Evolutionary conservation across 2,888 invertebrate genomes (phyloP).

Genomic region (Trichacis sp.): DNA sequence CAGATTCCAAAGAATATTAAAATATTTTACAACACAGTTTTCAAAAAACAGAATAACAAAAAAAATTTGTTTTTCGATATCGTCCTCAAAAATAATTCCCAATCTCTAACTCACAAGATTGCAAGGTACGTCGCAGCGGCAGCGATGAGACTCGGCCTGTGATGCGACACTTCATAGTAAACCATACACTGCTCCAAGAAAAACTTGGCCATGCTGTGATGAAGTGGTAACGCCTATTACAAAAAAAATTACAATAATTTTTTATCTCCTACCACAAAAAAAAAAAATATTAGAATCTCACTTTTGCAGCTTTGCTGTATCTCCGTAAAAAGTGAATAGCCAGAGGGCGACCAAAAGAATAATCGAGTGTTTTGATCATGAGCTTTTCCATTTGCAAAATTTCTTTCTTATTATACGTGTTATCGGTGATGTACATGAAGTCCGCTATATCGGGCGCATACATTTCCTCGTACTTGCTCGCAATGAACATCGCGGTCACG

Average conservation of each 20-base stretch:
- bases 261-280: no score
- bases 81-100: no score
- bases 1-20: no score
- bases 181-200: slow-evolving; percentile 87
- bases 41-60: no score
- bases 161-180: slow-evolving; percentile 83
- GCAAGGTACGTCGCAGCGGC: slow-evolving; percentile 85
- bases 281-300: no score
- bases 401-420: slow-evolving; percentile 83
- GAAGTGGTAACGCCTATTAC: slow-evolving; percentile 74
- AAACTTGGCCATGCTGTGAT: slow-evolving; percentile 90
- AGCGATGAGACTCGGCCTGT: slow-evolving; percentile 86
- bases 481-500: slow-evolving; percentile 88
- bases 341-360: slow-evolving; percentile 86
- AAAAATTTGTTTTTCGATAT: no score
- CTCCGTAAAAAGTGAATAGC: slow-evolving; percentile 91
- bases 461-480: slow-evolving; percentile 96
- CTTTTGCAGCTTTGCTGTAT: slow-evolving; percentile 73
- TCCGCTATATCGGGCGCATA: slow-evolving; percentile 88
- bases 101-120: slow-evolving; percentile 72
- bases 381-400: slow-evolving; percentile 86
- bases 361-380: slow-evolving; percentile 82
- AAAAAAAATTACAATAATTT: slow-evolving; percentile 3
- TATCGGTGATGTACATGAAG: slow-evolving; percentile 92
- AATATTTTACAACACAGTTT: no score